Base-by-base conservation (phyloP, 2,888 invertebrate species). In the Erpobdella octoculata region DNA sequence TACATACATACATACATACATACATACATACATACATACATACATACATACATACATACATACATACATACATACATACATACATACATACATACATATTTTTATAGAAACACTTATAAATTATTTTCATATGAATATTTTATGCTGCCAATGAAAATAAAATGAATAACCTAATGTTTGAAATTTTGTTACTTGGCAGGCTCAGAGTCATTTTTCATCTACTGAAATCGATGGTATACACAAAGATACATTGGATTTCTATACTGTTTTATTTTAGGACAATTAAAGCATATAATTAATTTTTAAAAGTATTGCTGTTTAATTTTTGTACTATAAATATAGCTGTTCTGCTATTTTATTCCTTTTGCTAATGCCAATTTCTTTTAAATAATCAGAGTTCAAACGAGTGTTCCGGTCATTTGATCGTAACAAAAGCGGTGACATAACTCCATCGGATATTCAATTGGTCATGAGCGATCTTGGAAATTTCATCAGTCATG, bases 321-420 rank as follows among this genome's bases (percentile, higher is more conserved):
- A 58, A 58, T 18, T 58, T 58, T n/a, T n/a, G n/a, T 41, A 41
- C 18, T 41, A 15, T 41, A 15, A 41, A 41, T 41, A 41, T 18
- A 15, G 12, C 46, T 12, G 46, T 41, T 12, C 18, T 41, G 18
- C 46, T 41, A 15, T 41, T 18, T 12, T 12, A 41, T 41, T 18
- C 46, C 46, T 41, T 41, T 12, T 41, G 12, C 12, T 12, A 41
- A 41, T 41, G 46, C 46, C 12, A 41, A n/a, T n/a, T n/a, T n/a
- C n/a, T n/a, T n/a, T n/a, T n/a, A n/a, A n/a, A n/a, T n/a, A 41
- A 62, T 21, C 69, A 69, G 69, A 69, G 37, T 69, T 69, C 28
- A n/a, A 48, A 21, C 46, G 69, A 48, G 69, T 69, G 18, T 69
- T 69, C 31, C 21, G 35, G 33, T 69, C 69, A 15, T 69, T 69